phyloP scores from a whole-genome alignment of 2,888 invertebrate species.

The Synanthedon vespiformis region DNA sequence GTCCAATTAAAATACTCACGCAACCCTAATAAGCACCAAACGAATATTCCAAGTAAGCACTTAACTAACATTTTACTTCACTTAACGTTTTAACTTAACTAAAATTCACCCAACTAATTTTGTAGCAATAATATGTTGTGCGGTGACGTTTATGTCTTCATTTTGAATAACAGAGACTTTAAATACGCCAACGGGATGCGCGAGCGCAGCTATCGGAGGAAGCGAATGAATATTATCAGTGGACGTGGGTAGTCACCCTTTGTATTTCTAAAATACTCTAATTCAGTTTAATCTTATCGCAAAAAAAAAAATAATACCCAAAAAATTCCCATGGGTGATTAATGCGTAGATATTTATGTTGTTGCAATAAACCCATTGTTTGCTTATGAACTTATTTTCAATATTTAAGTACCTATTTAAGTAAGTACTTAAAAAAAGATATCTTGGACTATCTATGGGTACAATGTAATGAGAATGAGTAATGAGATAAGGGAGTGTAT shows the following conservation, averaged over 20 bases:
- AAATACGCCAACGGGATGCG: conserved; percentile 34
- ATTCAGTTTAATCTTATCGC: background rate
- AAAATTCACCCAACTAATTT: background rate
- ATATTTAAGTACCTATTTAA: no score
- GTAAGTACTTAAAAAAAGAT: no score
- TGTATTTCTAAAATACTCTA: conserved; percentile 42
- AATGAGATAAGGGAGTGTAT: conserved; percentile 18
- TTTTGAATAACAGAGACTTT: conserved; percentile 11
- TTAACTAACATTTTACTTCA: conserved; percentile 32
- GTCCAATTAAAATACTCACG: conserved; percentile 22
- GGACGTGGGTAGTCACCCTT: conserved; percentile 5
- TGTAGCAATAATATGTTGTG: conserved; percentile 10
- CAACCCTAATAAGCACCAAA: conserved; percentile 26
- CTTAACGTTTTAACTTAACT: background rate
- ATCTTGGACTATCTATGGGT: background rate
- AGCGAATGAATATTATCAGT: conserved; percentile 44
- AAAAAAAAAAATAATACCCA: background rate
- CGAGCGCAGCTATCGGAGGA: conserved; percentile 40
- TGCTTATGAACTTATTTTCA: no score
- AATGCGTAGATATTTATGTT: background rate
- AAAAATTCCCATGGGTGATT: background rate
- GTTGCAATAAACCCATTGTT: no score
- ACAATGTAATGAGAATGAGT: background rate
- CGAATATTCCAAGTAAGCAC: conserved; percentile 32
- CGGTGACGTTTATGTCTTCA: conserved; percentile 13